Base-by-base conservation (phyloP, 1,140 invertebrate species). In the Aphelenchoides besseyi region DNA sequence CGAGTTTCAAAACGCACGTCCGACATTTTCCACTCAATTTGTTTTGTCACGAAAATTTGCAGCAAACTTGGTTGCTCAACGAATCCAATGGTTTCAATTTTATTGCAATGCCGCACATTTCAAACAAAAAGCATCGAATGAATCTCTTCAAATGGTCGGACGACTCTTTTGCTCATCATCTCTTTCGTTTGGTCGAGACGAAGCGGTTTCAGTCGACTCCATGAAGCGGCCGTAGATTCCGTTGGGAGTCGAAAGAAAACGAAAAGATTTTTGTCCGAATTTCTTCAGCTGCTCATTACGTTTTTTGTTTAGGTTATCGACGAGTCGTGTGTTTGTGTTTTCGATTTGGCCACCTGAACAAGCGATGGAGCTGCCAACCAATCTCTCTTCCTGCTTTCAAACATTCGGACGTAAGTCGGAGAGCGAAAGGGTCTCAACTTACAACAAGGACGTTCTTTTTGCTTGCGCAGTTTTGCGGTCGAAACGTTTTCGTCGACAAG, bases 321-420 rank as follows among this genome's bases (percentile, higher is more conserved):
- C n/a, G n/a, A n/a, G n/a, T n/a, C n/a, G n/a, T n/a, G n/a, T n/a
- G n/a, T n/a, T n/a, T n/a, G n/a, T n/a, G n/a, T n/a, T n/a, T n/a
- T n/a, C n/a, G n/a, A n/a, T n/a, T n/a, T n/a, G n/a, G n/a, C n/a
- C 37, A 41, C 37, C 5, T 8, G n/a, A 41, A 41, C 5, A n/a
- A 41, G 5, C 5, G n/a, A 41, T 41, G 37, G 37, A 41, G 5
- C 5, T 59, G 5, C 55, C 55, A 33, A 59, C 32, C 18, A 59
- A 59, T 23, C 5, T 59, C 55, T 59, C 55, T 8, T 59, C 55
- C 5, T 59, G 55, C 18, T 59, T 59, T 23, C 32, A 28, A 12
- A 5, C 55, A 29, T 5, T 18, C 18, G 5, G 5, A 59, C 5
- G 55, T 59, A 33, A 18, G 55, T 59, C 12, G 41, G 18, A 59